Base-by-base conservation (phyloP, 2,797 vertebrate species). In the Pseudochromis fuscus region DNA sequence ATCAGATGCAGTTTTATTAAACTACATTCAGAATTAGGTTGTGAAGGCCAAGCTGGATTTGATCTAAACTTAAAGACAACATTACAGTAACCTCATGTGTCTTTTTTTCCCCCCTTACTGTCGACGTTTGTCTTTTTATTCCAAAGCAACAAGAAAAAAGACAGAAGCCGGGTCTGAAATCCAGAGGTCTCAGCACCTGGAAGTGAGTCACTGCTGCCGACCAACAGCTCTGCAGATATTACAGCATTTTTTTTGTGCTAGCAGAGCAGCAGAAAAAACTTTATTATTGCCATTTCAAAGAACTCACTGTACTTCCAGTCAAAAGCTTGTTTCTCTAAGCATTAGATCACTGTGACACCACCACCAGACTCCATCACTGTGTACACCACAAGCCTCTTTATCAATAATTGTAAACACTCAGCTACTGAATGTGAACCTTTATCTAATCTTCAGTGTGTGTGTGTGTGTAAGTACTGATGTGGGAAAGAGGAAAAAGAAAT, bases 351-450 rank as follows among this genome's bases (percentile, higher is more conserved):
- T n/a, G n/a, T 67, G 63, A 77, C 69, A 64, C 50, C 53, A 72
- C 46, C 55, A 38, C 45, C 44, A 68, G 27, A 79, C 67, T 50
- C 67, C 61, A 49, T 67, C 51, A 44, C 27, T 55, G 40, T 48
- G 28, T 16, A 40, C 52, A 71, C 83, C 77, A 62, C 67, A 69
- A 63, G 51, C 28, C 37, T 62, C 51, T 81, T 82, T 63, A 79
- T 86, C 82, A 71, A 77, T 79, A 60, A 81, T 5, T 55, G 37
- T 61, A 75, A 79, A 82, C 67, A 81, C 71, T 64, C 31, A 46
- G 69, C 62, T 49, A 66, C 53, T 84, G 61, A 72, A 80, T 68
- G 48, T 57, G 31, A 80, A 73, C 56, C 56, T 45, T 57, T 55
- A 70, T 84, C 83, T 70, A 25, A 84, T 86, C 55, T 35, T 6